Conservation (phyloP, 1,140 invertebrate species). For the Patella vulgata region DNA sequence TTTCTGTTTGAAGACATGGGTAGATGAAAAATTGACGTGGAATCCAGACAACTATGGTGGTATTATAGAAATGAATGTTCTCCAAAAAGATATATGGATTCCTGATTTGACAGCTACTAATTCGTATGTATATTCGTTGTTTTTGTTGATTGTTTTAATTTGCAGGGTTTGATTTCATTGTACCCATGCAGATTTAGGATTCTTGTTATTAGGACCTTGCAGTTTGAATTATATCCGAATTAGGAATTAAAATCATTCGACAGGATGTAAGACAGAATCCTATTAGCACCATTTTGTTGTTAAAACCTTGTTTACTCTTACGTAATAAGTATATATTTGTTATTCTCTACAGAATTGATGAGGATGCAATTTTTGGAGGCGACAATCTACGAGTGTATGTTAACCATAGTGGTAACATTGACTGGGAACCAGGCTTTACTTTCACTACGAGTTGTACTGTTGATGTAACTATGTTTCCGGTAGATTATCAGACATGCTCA, state of each 20-base stretch:
- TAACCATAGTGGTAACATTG: conserved; percentile 41
- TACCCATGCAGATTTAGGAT: too few relatives aligned
- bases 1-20: conserved; percentile 19
- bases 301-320: too few relatives aligned
- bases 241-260: too few relatives aligned
- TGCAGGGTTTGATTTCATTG: too few relatives aligned
- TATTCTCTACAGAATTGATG: conserved; percentile 45
- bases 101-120: conserved; percentile 53
- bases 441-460: conserved; percentile 53
- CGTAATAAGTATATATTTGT: too few relatives aligned
- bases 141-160: too few relatives aligned
- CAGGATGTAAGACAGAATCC: too few relatives aligned
- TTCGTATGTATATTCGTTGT: conserved; percentile 52
- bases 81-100: conserved; percentile 46
- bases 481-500: conserved; percentile 55
- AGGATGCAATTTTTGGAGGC: conserved; percentile 51
- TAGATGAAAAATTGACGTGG: conserved; percentile 39
- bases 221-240: too few relatives aligned
- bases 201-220: too few relatives aligned
- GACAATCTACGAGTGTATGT: conserved; percentile 49
- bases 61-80: conserved; percentile 34
- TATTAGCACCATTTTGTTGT: too few relatives aligned
- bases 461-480: conserved; percentile 51
- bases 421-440: conserved; percentile 55
- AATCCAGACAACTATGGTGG: conserved; percentile 34